A percentile compares a stretch with the other conserved stretches of the same genome.
Evolutionary conservation across 1,140 invertebrate genomes (phyloP).

Genomic region (Drosophila orena): DNA sequence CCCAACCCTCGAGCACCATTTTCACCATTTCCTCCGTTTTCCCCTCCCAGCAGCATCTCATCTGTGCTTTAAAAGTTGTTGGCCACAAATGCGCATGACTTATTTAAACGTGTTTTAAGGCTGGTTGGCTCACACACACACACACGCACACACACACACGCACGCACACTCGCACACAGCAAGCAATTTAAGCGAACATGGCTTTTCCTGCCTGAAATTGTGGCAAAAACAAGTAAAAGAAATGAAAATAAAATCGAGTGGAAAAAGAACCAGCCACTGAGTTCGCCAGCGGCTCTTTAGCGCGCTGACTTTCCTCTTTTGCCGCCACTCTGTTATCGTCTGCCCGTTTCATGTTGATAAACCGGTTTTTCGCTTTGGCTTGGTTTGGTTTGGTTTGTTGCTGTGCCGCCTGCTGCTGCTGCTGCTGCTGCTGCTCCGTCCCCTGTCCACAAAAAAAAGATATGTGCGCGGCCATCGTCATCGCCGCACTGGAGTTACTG

Average conservation of each 20-base stretch:
- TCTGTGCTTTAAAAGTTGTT: constrained; percentile 67
- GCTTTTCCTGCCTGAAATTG: constrained; percentile 78
- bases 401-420: constrained; percentile 46
- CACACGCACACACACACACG: constrained; percentile 17
- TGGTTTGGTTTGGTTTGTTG: constrained; percentile 53
- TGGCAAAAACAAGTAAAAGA: constrained; percentile 56
- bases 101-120: constrained; percentile 76
- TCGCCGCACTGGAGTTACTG: constrained; percentile 33
- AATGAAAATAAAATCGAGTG: constrained; percentile 45
- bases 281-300: constrained; percentile 49
- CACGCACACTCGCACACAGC: constrained; percentile 52
- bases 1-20: constrained; percentile 20
- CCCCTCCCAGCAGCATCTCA: constrained; percentile 6
- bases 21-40: constrained; percentile 1
- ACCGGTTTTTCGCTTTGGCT: constrained; percentile 65
- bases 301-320: constrained; percentile 32
- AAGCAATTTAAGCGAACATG: constrained; percentile 80
- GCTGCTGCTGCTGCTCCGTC: constrained; percentile 37
- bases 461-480: constrained; percentile 52
- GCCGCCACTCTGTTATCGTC: constrained; percentile 65
- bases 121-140: constrained; percentile 23
- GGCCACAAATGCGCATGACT: constrained; percentile 75
- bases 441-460: constrained; percentile 58
- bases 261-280: constrained; percentile 55
- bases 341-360: constrained; percentile 66